Evolutionary conservation across 2,797 vertebrate genomes (phyloP).

Genomic region (Sebastes hubbsi): DNA sequence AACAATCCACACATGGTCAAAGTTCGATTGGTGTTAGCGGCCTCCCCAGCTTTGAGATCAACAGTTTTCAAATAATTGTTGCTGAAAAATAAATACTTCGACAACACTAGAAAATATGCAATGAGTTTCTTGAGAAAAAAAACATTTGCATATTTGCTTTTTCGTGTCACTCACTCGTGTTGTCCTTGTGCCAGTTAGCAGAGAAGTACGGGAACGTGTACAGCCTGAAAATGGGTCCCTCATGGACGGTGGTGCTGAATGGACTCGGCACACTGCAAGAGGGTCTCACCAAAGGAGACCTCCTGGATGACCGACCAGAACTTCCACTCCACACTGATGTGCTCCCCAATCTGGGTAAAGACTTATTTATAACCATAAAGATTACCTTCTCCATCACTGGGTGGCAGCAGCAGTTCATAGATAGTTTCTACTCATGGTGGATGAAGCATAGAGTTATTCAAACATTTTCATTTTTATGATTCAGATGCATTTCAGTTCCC

Average conservation of each 20-base stretch:
- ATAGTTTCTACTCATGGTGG: background rate
- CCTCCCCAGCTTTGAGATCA: background rate
- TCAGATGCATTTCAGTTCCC: background rate
- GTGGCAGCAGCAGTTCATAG: background rate
- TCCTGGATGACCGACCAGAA: slow-evolving; percentile 58
- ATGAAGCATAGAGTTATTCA: background rate
- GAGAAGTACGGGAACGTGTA: slow-evolving; percentile 76
- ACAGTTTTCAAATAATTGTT: background rate
- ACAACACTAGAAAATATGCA: background rate
- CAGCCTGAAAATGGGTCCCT: background rate
- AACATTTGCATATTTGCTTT: background rate
- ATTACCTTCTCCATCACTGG: background rate
- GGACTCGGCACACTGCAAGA: slow-evolving; percentile 24
- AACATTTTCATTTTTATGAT: background rate
- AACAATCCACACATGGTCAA: background rate
- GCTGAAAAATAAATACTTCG: background rate
- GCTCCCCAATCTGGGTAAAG: background rate
- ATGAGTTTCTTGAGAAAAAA: background rate
- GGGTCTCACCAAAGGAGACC: slow-evolving; percentile 64
- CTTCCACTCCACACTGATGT: background rate
- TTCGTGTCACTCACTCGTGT: background rate
- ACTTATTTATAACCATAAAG: background rate
- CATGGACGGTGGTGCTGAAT: slow-evolving; percentile 38
- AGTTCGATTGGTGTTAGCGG: background rate
- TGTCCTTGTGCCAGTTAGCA: slow-evolving; percentile 48